phyloP scores from a whole-genome alignment of 2,888 invertebrate genomes.

The Cantharis lateralis region DNA sequence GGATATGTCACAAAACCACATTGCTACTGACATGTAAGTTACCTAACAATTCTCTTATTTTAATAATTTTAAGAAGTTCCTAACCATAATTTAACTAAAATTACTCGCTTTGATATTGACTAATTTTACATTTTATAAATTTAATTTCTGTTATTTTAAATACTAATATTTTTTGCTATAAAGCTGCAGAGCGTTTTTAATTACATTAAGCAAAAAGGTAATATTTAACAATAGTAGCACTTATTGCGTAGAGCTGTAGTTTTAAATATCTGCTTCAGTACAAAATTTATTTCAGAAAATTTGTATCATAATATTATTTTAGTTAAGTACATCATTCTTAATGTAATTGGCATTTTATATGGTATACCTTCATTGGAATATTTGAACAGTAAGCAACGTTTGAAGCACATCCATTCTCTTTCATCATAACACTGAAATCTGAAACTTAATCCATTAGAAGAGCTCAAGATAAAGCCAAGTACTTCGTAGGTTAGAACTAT shows the following conservation, averaged over 20 bases:
- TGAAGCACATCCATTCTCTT: conserved; percentile 9
- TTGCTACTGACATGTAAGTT: conserved; percentile 38
- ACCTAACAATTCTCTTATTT: conserved; percentile 10
- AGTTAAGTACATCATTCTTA: neutral
- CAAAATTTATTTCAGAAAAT: neutral
- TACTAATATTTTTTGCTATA: neutral
- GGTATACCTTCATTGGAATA: neutral
- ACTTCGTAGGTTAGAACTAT: conserved; percentile 1
- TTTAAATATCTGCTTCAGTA: neutral
- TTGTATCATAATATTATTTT: neutral
- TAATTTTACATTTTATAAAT: neutral
- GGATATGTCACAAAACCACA: conserved; percentile 34
- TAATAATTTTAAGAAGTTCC: neutral
- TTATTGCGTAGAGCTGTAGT: neutral
- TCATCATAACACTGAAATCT: conserved; percentile 12
- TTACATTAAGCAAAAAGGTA: neutral
- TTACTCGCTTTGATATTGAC: neutral
- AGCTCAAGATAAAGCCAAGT: conserved; percentile 5
- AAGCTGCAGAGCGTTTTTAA: neutral
- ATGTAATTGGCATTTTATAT: neutral
- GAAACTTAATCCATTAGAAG: conserved; percentile 14
- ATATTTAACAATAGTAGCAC: neutral
- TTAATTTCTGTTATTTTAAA: neutral
- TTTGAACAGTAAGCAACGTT: neutral
- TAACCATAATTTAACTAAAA: neutral